Percentiles rank a stretch among this genome's conserved stretches.
Conservation (phyloP, 1,140 invertebrate species). For the Ladona fulva region DNA sequence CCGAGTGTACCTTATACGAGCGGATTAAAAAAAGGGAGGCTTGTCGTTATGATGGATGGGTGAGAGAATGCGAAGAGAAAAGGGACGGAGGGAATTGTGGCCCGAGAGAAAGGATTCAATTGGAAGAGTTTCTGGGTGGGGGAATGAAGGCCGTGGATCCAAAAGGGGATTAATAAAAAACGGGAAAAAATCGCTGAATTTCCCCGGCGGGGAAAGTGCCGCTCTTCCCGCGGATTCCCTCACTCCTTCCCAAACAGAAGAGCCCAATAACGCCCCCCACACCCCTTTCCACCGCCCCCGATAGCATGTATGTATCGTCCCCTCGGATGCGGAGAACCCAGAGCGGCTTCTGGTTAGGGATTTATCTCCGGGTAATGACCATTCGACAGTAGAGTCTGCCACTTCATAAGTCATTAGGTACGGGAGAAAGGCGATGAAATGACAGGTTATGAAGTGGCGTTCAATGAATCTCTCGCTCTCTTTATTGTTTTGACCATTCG, state of each 20-base stretch:
- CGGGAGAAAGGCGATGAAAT: background rate
- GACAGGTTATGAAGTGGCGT: too few relatives aligned
- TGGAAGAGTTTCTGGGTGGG: background rate
- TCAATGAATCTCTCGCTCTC: too few relatives aligned
- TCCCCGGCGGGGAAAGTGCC: background rate
- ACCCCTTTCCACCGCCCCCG: background rate
- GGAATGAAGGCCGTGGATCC: background rate
- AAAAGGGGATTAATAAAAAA: background rate
- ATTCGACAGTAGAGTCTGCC: background rate
- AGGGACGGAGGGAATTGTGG: background rate
- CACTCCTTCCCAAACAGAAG: background rate
- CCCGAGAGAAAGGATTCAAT: background rate
- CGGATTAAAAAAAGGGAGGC: too few relatives aligned
- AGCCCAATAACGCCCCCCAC: background rate
- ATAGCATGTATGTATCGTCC: too few relatives aligned
- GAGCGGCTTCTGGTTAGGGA: background rate
- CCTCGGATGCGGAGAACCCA: background rate
- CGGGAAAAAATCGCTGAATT: background rate
- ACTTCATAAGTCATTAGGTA: slow-evolving; percentile 7
- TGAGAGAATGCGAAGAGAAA: background rate
- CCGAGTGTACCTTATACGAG: too few relatives aligned
- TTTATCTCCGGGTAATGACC: background rate
- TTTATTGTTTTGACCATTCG: too few relatives aligned
- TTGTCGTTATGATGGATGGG: too few relatives aligned
- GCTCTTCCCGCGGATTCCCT: background rate